Conservation (phyloP, 2,888 invertebrate genomes). For the Drosophila paranaensis region DNA sequence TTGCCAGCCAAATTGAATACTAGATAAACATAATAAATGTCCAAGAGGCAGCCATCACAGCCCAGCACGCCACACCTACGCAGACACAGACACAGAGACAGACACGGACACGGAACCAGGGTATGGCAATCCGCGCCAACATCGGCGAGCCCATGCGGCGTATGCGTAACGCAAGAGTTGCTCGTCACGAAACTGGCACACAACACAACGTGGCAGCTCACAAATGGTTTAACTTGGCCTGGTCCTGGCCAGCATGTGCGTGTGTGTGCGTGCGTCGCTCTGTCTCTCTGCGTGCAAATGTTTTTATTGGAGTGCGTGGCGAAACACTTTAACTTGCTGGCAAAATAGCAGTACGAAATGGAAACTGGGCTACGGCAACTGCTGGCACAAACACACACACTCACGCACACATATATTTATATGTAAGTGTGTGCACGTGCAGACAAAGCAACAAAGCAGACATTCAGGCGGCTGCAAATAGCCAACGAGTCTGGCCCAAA, state of each 20-base stretch:
- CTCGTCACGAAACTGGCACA: constrained; percentile 68
- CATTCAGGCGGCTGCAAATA: constrained; percentile 34
- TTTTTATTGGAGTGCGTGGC: constrained; percentile 81
- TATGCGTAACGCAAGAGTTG: constrained; percentile 70
- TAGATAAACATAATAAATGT: constrained; percentile 66
- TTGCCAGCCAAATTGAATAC: constrained; percentile 63
- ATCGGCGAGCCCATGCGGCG: constrained; percentile 55
- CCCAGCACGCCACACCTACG: background rate
- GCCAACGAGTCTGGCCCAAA: constrained; percentile 26
- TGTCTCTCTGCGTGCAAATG: constrained; percentile 66
- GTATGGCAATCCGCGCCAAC: constrained; percentile 50
- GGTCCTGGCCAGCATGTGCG: constrained; percentile 16
- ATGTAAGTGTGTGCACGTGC: constrained; percentile 12
- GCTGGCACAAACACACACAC: constrained; percentile 25
- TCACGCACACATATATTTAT: background rate
- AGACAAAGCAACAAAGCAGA: constrained; percentile 36
- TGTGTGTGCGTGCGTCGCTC: constrained; percentile 3
- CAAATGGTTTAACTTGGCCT: constrained; percentile 44
- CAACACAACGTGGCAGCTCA: constrained; percentile 48
- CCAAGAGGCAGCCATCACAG: constrained; percentile 40
- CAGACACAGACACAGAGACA: background rate
- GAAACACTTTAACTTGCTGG: constrained; percentile 75
- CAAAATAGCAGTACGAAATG: constrained; percentile 49
- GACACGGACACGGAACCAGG: background rate
- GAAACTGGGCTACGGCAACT: constrained; percentile 47